Percentiles rank a stretch among this genome's conserved stretches.
These are phyloP conservation scores for Labeo catla DNA, from an alignment of 2,113 vertebrate genomes.

Conservation along the genomic window DNA sequence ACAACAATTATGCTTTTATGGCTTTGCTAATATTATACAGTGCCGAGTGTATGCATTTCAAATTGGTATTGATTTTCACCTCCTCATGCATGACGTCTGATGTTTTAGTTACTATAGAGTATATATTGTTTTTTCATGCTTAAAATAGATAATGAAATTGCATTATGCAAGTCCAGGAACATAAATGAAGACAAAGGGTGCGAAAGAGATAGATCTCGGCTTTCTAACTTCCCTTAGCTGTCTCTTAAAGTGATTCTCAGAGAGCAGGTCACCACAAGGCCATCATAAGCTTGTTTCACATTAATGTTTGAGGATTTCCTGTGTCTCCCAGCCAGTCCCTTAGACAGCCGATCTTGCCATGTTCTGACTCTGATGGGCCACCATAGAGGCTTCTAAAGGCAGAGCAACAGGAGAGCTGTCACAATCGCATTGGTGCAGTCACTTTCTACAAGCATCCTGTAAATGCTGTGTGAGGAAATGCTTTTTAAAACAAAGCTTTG, in stretches of 20 bases:
- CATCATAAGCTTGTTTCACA: constrained; percentile 52
- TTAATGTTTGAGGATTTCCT: constrained; percentile 63
- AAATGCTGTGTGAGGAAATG: not conserved
- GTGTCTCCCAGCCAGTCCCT: constrained; percentile 53
- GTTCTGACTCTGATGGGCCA: constrained; percentile 29
- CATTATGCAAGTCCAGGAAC: not conserved
- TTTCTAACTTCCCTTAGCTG: not conserved
- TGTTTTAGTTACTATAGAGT: not conserved
- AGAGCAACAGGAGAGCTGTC: constrained; percentile 42
- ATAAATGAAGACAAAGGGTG: not conserved
- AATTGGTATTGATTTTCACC: not conserved
- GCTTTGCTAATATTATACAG: not conserved
- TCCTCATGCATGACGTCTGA: not conserved
- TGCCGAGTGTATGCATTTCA: not conserved
- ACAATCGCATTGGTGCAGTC: constrained; percentile 7
- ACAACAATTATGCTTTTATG: not conserved
- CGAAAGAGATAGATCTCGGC: not conserved
- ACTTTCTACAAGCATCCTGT: not conserved
- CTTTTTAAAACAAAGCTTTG: not conserved
- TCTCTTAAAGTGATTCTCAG: constrained; percentile 50
- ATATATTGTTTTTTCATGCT: not conserved
- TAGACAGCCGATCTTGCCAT: constrained; percentile 41
- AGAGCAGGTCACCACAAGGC: not conserved
- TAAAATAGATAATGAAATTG: not conserved
- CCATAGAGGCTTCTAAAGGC: constrained; percentile 35